Evolutionary conservation across 2,113 vertebrate genomes (phyloP), one percentile per base, ranked within the genome.

Genomic region (Euleptes europaea): DNA sequence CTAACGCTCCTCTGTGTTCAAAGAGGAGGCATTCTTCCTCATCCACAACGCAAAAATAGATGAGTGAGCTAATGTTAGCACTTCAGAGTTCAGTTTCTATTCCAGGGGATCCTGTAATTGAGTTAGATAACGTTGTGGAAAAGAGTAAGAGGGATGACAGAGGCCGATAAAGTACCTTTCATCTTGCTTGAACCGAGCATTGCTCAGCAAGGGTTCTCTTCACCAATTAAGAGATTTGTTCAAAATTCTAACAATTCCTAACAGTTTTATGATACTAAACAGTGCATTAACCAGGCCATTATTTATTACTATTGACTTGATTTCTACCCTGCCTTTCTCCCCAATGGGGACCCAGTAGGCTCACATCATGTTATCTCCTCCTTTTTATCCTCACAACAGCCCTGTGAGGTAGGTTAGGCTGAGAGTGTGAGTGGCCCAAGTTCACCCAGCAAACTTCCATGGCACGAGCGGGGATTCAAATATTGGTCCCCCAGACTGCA

Each of bases 41-140:
- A 21, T 13, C 49, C 10, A 69, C 38, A 3, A 91, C 81, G 57
- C 78, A 73, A 74, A 87, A 1, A 70, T 14, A 77, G 21, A 60
- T 1, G 84, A 47, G 23, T 87, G 19, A 51, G 51, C 80, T 63
- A 49, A 83, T 66, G 66, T 51, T 17, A 86, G 84, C 26, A 78
- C 72, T 10, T 77, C 38, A 66, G 6, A 85, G 23, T 23, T 84
- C 0, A 0, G 79, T 28, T 8, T 49, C 31, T 78, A 80, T 87
- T 86, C 47, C 28, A 49, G 84, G 77, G 33, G 54, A 72, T 72
- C 79, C 84, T 79, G 33, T 85, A 85, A 79, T 79, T 85, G 84
- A 85, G 84, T 79, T 38, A 72, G 84, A 79, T 47, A 79, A 54
- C 7, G 21, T 13, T 85, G 31, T 35, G 21, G 42, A 44, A 78